Base-by-base conservation (phyloP, 2,113 vertebrate species). In the Nothobranchius kuhntae region DNA sequence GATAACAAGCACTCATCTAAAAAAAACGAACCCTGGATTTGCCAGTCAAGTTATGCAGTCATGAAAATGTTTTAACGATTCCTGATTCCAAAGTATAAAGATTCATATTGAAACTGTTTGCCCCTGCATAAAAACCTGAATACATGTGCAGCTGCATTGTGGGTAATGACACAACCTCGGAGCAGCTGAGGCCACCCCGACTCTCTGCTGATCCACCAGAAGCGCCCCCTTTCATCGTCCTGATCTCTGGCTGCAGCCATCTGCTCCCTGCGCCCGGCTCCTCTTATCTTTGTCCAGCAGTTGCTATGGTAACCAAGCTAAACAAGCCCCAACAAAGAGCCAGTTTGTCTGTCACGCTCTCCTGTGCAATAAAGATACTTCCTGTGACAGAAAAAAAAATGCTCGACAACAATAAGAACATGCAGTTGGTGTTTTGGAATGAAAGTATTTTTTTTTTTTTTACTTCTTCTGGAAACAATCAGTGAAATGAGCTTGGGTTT, bases 311-410 rank as follows among this genome's bases (percentile, higher is more conserved):
- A 87, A 93, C 90, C 80, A 78, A 90, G 86, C 81, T 74, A 91
- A 93, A 93, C 91, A 93, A 67, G 73, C 67, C 86, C 73, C 77
- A 92, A 92, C 91, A 91, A 72, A 83, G 58, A 47, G 51, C 21
- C 52, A 14, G 50, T 21, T 63, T 56, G 65, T 45, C 65, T 48
- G 59, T 78, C 72, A 42, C 44, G 63, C 65, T 58, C 45, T 60
- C 53, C 56, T 70, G 66, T 59, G 40, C 53, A 85, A 87, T 82
- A 91, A 83, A 86, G 81, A 62, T 13, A 6, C 58, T 80, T 77
- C n/a, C 64, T 90, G 87, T 91, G 80, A 38, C 58, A 61, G 59
- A 74, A 64, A 60, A 17, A 42, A 42, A 42, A 42, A 42, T 45
- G 10, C 44, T 9, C 38, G 44, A 75, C 68, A 61, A 62, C 3